These are phyloP conservation scores for Clunio marinus DNA, from an alignment of 2,888 invertebrate genomes.

Conservation along the genomic window DNA sequence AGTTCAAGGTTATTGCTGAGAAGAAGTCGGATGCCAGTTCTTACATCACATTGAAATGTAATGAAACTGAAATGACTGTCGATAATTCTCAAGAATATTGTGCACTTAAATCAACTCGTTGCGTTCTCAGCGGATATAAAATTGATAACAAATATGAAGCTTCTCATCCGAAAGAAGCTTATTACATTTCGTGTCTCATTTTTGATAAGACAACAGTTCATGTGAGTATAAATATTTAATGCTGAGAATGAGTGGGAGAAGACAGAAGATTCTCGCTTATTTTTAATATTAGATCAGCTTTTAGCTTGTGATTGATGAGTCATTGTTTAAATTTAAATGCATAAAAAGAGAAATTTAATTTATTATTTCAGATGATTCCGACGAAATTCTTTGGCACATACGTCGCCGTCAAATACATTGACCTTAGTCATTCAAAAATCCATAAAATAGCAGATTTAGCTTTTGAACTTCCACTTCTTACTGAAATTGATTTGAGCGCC, in stretches of 20 bases:
- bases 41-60: slow-evolving; percentile 4
- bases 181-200: not conserved
- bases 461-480: not conserved
- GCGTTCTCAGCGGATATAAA: not conserved
- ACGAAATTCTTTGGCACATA: slow-evolving; percentile 9
- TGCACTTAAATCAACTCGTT: not conserved
- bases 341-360: not conserved
- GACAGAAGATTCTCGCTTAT: too few relatives aligned
- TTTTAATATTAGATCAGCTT: too few relatives aligned
- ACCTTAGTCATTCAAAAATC: slow-evolving; percentile 12
- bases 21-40: not conserved
- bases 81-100: not conserved
- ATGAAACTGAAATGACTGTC: not conserved
- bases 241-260: too few relatives aligned
- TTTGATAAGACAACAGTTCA: slow-evolving; percentile 6
- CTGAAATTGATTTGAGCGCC: slow-evolving; percentile 2
- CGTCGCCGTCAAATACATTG: not conserved
- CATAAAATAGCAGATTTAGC: slow-evolving; percentile 8
- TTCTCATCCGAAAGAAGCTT: not conserved
- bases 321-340: too few relatives aligned
- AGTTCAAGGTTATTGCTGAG: slow-evolving; percentile 22
- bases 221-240: too few relatives aligned
- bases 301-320: too few relatives aligned
- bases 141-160: not conserved
- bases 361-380: slow-evolving; percentile 9